Evolutionary conservation across 2,888 invertebrate species (phyloP).

Genomic region (Tiphia femorata): DNA sequence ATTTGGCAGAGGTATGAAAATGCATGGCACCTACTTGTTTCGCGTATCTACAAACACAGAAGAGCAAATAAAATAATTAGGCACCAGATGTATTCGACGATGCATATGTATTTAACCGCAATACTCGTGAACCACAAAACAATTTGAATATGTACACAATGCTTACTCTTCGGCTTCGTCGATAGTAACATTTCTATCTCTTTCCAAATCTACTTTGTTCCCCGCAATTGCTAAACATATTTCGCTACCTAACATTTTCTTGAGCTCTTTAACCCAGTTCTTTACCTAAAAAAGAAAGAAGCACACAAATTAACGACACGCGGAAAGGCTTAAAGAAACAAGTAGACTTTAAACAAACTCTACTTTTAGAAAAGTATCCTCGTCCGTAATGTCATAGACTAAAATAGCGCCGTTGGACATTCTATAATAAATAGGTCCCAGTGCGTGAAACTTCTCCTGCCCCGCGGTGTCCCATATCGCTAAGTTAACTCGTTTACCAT

Average conservation of each 20-base stretch:
- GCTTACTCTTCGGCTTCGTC: slow-evolving; percentile 89
- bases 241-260: slow-evolving; percentile 94
- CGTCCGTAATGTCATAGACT: slow-evolving; percentile 98
- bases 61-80: too few relatives aligned
- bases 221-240: slow-evolving; percentile 94
- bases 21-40: slow-evolving; percentile 92
- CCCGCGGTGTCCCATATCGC: slow-evolving; percentile 99
- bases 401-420: slow-evolving; percentile 97
- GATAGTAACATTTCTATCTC: slow-evolving; percentile 85
- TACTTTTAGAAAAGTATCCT: slow-evolving; percentile 95
- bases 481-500: slow-evolving; percentile 89
- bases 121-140: background rate
- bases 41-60: slow-evolving; percentile 82
- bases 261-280: slow-evolving; percentile 97
- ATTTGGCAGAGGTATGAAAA: slow-evolving; percentile 93
- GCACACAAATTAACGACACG: background rate
- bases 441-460: slow-evolving; percentile 95
- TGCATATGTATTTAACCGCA: background rate
- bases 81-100: too few relatives aligned
- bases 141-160: slow-evolving; percentile 6
- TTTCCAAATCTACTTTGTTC: slow-evolving; percentile 96
- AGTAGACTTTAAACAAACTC: slow-evolving; percentile 14
- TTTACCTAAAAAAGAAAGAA: slow-evolving; percentile 78
- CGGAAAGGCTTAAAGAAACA: slow-evolving; percentile 1
- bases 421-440: slow-evolving; percentile 98